These are phyloP conservation scores for Tretioscincus oriximinensis DNA, from an alignment of 2,113 vertebrate species.

Conservation along the genomic window DNA sequence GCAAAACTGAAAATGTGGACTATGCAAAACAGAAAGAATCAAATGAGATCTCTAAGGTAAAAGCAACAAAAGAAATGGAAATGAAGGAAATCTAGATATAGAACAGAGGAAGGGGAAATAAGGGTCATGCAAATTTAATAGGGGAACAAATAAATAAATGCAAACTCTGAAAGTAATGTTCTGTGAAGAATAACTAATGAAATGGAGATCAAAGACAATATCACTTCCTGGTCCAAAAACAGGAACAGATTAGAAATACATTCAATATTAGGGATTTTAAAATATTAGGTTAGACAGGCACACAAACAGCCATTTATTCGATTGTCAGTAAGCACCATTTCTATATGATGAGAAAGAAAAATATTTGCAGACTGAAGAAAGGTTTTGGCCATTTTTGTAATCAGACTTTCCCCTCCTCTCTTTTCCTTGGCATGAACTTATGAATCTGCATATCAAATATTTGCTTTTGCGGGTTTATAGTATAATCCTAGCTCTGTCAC, in stretches of 20 bases:
- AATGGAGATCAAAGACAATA: not conserved
- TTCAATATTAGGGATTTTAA: not conserved
- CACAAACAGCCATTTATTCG: not conserved
- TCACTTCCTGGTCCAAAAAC: not conserved
- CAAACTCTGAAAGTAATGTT: not conserved
- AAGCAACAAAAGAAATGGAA: slow-evolving; percentile 5
- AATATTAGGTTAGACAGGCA: not conserved
- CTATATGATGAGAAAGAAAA: not conserved
- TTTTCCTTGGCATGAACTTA: not conserved
- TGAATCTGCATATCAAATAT: not conserved
- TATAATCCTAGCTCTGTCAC: not conserved
- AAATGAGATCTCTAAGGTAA: not conserved
- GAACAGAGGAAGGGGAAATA: not conserved
- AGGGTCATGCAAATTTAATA: not conserved
- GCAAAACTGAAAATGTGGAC: not conserved
- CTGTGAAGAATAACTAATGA: not conserved
- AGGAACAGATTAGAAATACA: not conserved
- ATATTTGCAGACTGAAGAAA: not conserved
- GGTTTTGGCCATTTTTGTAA: not conserved
- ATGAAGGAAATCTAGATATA: fast-evolving
- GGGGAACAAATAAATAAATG: not conserved
- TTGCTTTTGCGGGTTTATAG: not conserved
- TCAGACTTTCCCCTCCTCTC: not conserved
- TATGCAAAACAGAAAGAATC: not conserved
- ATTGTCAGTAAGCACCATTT: not conserved